Percentiles rank a stretch among this genome's conserved stretches.
Evolutionary conservation across 1,140 invertebrate genomes (phyloP).

Genomic region (Geopemphigus sp.): DNA sequence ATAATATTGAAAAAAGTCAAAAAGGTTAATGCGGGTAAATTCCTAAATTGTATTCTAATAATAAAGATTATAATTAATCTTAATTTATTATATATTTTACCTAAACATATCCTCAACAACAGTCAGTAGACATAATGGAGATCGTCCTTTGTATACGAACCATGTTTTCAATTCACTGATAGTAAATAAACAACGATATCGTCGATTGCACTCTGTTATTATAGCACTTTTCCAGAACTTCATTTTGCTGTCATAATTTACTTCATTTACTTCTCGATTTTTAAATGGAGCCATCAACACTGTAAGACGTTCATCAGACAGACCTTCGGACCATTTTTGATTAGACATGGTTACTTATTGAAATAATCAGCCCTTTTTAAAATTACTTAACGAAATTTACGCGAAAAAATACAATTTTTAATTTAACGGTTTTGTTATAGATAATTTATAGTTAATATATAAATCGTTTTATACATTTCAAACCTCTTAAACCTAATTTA

Average conservation of each 20-base stretch:
- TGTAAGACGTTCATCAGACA: slow-evolving; percentile 11
- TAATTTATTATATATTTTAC: slow-evolving; percentile 3
- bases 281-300: slow-evolving; percentile 41
- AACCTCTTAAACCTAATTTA: too few species aligned
- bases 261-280: slow-evolving; percentile 41
- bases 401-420: background rate
- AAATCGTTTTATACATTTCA: too few species aligned
- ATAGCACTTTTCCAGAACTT: slow-evolving; percentile 39
- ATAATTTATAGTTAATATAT: too few species aligned
- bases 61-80: too few species aligned
- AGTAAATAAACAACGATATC: slow-evolving; percentile 22
- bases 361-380: too few species aligned
- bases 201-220: background rate
- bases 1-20: too few species aligned
- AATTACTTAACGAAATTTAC: background rate
- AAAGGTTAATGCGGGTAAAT: too few species aligned
- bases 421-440: background rate
- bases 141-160: slow-evolving; percentile 26
- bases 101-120: slow-evolving; percentile 39
- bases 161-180: slow-evolving; percentile 22
- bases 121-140: slow-evolving; percentile 13
- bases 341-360: background rate
- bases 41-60: too few species aligned
- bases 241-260: slow-evolving; percentile 43
- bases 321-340: slow-evolving; percentile 33